Conservation (phyloP, 1,140 invertebrate genomes). For the Geopemphigus sp. region DNA sequence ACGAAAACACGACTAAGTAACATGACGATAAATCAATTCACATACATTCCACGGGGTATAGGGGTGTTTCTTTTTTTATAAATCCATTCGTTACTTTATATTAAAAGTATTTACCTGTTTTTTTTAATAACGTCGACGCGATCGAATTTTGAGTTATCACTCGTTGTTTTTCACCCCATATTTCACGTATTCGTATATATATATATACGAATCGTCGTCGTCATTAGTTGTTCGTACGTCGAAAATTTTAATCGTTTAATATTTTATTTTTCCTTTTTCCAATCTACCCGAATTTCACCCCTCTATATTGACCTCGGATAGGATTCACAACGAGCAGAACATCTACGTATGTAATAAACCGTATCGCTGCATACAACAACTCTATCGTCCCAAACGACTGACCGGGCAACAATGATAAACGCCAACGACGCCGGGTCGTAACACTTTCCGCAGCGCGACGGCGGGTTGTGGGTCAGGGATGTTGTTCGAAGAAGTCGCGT, state of each 20-base stretch:
- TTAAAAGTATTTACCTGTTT: not conserved
- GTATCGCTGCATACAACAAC: too few relatives aligned
- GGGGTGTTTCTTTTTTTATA: not conserved
- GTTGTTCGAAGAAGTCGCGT: not conserved
- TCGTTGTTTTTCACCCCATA: not conserved
- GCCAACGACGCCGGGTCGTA: too few relatives aligned
- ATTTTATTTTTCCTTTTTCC: not conserved
- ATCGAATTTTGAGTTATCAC: not conserved
- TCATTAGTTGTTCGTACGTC: not conserved
- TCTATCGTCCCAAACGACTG: too few relatives aligned
- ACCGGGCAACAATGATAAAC: too few relatives aligned
- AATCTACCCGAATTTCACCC: not conserved
- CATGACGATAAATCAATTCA: conserved; percentile 6
- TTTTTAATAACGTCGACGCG: not conserved
- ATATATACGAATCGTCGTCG: too few relatives aligned
- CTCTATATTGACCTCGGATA: too few relatives aligned
- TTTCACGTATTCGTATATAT: too few relatives aligned
- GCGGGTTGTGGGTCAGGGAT: not conserved
- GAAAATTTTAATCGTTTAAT: not conserved
- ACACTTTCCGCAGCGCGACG: too few relatives aligned
- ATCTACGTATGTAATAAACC: too few relatives aligned
- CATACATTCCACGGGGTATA: not conserved
- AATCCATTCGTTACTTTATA: not conserved
- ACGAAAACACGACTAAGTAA: not conserved
- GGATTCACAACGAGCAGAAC: too few relatives aligned